Conservation (phyloP, 2,113 vertebrate species). For the Larimichthys polyactis region DNA sequence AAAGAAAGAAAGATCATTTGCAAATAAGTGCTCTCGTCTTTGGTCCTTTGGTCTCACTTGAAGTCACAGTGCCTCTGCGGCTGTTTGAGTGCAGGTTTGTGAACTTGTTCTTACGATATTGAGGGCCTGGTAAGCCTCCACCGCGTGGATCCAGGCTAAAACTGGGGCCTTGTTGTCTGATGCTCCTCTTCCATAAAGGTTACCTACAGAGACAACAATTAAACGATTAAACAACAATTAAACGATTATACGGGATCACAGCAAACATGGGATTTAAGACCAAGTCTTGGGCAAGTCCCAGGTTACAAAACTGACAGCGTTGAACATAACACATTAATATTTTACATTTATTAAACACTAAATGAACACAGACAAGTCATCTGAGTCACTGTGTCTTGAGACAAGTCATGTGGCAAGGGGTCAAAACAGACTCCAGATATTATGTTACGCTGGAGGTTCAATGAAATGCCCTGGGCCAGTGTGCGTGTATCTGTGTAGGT, state of each 20-base stretch:
- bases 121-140: slow-evolving; percentile 83
- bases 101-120: slow-evolving; percentile 72
- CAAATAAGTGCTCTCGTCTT: slow-evolving; percentile 1
- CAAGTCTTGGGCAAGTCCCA: too few species aligned
- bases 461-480: neutral
- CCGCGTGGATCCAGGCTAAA: slow-evolving; percentile 87
- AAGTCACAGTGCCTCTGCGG: neutral
- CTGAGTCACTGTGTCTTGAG: too few species aligned
- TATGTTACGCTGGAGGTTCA: neutral
- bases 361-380: too few species aligned
- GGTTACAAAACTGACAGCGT: too few species aligned
- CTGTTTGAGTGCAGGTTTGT: too few species aligned
- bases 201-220: slow-evolving; percentile 72
- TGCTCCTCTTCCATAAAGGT: slow-evolving; percentile 86
- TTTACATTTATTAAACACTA: too few species aligned
- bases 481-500: neutral
- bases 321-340: too few species aligned
- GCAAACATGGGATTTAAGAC: too few species aligned
- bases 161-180: slow-evolving; percentile 90
- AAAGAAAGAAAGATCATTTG: neutral
- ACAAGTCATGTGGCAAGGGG: too few species aligned
- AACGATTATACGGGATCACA: too few species aligned
- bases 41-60: neutral
- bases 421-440: too few species aligned
- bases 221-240: too few species aligned